These are phyloP conservation scores for Morinoia aosen DNA, from an alignment of 2,888 invertebrate genomes.

Conservation along the genomic window DNA sequence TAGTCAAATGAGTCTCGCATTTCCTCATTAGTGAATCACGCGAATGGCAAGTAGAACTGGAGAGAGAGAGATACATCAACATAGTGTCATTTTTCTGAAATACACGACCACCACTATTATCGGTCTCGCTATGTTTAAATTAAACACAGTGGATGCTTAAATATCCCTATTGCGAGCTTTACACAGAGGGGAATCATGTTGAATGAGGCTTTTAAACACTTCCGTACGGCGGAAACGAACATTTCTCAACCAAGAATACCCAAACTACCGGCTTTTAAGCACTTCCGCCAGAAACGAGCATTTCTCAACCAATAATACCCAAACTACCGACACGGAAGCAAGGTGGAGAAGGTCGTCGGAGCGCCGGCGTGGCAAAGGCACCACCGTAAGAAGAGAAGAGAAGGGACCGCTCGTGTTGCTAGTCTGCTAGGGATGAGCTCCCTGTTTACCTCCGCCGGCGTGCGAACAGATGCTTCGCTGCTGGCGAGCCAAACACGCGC, in stretches of 20 bases:
- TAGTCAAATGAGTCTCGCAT: not conserved
- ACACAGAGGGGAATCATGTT: too few relatives aligned
- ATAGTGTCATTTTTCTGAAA: not conserved
- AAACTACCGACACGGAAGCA: not conserved
- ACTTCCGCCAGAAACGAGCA: not conserved
- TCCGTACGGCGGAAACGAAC: too few relatives aligned
- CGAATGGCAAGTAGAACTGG: too few relatives aligned
- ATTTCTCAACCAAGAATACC: too few relatives aligned
- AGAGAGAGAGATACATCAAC: not conserved
- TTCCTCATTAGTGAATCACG: not conserved
- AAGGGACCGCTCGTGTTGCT: not conserved
- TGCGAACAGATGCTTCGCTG: not conserved
- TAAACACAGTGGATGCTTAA: too few relatives aligned
- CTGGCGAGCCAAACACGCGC: not conserved
- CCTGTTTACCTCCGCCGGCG: not conserved
- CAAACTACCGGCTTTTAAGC: not conserved
- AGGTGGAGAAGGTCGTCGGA: not conserved
- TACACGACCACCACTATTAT: not conserved
- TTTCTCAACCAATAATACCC: not conserved
- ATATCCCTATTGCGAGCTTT: too few relatives aligned
- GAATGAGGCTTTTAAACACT: too few relatives aligned
- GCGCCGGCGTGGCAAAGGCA: not conserved
- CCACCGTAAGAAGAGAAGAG: not conserved
- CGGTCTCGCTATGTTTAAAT: not conserved
- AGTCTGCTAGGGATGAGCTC: not conserved